Percentiles rank a stretch among this genome's conserved stretches.
These are phyloP conservation scores for Netelia fuscicornis DNA, from an alignment of 2,888 invertebrate genomes.

Conservation along the genomic window DNA sequence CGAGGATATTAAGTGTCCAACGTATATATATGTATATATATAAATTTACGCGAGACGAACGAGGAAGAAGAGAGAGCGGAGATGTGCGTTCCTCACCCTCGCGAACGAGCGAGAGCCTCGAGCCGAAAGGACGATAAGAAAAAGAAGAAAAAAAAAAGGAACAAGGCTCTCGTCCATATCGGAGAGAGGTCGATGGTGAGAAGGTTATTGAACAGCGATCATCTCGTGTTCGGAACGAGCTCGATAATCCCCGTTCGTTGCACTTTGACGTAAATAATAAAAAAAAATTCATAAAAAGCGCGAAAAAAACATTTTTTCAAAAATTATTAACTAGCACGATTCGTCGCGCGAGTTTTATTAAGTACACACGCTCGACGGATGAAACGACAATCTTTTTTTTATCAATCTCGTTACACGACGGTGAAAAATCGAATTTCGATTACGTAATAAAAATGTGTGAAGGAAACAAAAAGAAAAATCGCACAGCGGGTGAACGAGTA, in stretches of 20 bases:
- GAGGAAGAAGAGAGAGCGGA: neutral
- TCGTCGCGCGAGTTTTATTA: too few relatives aligned
- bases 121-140: neutral
- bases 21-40: neutral
- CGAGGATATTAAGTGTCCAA: slow-evolving; percentile 28
- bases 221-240: slow-evolving; percentile 12
- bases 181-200: slow-evolving; percentile 18
- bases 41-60: slow-evolving; percentile 23
- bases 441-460: too few relatives aligned
- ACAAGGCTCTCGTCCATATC: slow-evolving; percentile 24
- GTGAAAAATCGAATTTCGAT: too few relatives aligned
- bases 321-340: too few relatives aligned
- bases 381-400: too few relatives aligned
- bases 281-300: slow-evolving; percentile 32
- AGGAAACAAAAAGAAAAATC: neutral
- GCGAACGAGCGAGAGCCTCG: slow-evolving; percentile 1
- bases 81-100: slow-evolving; percentile 21
- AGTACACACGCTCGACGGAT: too few relatives aligned
- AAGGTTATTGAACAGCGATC: slow-evolving; percentile 52
- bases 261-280: slow-evolving; percentile 13
- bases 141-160: neutral
- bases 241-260: slow-evolving; percentile 41
- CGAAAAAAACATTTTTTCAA: too few relatives aligned
- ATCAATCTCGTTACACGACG: too few relatives aligned
- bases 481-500: slow-evolving; percentile 24